Percentiles rank a stretch among this genome's conserved stretches.
Conservation (phyloP, 1,140 invertebrate genomes). For the Solenopsis fugax region DNA sequence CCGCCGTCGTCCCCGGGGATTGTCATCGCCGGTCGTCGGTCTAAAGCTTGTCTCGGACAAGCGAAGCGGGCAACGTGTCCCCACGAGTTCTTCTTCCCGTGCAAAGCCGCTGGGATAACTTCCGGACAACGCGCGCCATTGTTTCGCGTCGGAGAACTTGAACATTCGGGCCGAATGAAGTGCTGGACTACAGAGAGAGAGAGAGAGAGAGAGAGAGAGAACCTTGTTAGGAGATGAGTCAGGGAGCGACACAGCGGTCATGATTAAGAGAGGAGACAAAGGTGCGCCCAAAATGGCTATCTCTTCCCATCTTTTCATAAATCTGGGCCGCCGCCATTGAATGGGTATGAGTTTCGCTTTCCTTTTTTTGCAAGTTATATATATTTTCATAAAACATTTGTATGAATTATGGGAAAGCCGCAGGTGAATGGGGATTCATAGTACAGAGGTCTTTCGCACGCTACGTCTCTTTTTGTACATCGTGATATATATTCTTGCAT, state of each 20-base stretch:
- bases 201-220: neutral
- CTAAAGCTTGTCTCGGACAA: conserved; percentile 54
- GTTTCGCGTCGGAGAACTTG: conserved; percentile 54
- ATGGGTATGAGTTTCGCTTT: neutral
- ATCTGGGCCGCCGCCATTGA: conserved; percentile 16
- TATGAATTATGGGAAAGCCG: neutral
- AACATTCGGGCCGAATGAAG: neutral
- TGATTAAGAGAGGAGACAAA: conserved; percentile 68
- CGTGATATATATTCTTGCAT: neutral
- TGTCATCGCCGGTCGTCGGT: conserved; percentile 51
- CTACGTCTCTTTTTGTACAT: neutral
- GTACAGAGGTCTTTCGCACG: neutral
- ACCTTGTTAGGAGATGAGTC: conserved; percentile 49
- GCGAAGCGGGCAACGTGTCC: conserved; percentile 53
- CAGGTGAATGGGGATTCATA: conserved; percentile 3
- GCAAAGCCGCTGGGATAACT: conserved; percentile 58
- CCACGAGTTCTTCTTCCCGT: conserved; percentile 47
- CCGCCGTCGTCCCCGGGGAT: conserved; percentile 38
- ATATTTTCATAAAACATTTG: neutral
- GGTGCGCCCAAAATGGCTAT: conserved; percentile 24
- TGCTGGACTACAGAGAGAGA: neutral
- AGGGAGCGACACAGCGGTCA: conserved; percentile 45
- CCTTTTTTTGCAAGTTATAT: neutral
- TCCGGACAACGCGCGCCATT: conserved; percentile 56
- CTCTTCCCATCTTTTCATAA: conserved; percentile 43